Conservation (phyloP, 1,140 invertebrate genomes). For the Radopholus similis region DNA sequence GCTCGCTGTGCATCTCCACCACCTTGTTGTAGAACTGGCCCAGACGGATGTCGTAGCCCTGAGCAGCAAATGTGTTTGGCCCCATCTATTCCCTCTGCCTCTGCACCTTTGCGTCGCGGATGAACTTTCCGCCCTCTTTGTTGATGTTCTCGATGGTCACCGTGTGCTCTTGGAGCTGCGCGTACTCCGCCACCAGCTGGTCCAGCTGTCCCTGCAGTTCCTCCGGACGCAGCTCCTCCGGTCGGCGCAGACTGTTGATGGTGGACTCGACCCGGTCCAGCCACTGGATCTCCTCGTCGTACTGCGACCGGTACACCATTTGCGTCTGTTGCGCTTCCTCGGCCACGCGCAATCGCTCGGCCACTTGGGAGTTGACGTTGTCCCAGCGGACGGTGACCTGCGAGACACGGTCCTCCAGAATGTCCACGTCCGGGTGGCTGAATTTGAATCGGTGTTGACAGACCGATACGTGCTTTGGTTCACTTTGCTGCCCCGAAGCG, state of each 20-base stretch:
- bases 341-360: constrained; percentile 68
- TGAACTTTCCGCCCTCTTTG: constrained; percentile 84
- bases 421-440: constrained; percentile 78
- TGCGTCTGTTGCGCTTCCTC: constrained; percentile 58
- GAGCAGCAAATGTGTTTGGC: constrained; percentile 59
- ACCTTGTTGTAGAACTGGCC: constrained; percentile 81
- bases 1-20: constrained; percentile 72
- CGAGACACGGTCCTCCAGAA: constrained; percentile 85
- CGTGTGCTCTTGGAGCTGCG: constrained; percentile 80
- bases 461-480: not conserved
- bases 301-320: constrained; percentile 56
- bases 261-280: constrained; percentile 68
- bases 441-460: not conserved
- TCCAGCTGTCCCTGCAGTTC: constrained; percentile 57
- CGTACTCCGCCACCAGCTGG: constrained; percentile 70
- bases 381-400: constrained; percentile 82
- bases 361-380: constrained; percentile 80
- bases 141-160: constrained; percentile 91
- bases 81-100: too few relatives aligned
- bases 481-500: constrained; percentile 67
- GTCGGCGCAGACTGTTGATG: constrained; percentile 63
- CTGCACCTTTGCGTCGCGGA: constrained; percentile 93
- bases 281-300: constrained; percentile 59
- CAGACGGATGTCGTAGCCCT: constrained; percentile 83
- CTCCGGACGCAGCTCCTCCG: constrained; percentile 57